Base-by-base conservation (phyloP, 1,140 invertebrate genomes). In the Dinothrombium tinctorium region DNA sequence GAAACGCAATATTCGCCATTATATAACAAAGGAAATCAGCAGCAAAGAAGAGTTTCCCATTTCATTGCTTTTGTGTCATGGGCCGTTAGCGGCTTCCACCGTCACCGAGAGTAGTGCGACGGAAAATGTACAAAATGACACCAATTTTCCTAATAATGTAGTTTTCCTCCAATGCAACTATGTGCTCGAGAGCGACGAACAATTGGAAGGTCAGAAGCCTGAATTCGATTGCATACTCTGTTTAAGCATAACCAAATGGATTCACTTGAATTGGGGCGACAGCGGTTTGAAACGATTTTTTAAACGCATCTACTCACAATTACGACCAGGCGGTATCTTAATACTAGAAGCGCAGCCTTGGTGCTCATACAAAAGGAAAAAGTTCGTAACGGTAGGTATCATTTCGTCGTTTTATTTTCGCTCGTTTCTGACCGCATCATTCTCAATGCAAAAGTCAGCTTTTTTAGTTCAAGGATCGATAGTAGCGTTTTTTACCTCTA, bases 201-300 rank as follows among this genome's bases (percentile, higher is more conserved):
- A 81, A 21, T 51, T 90, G 15, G 66, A 72, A 11, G 61, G 69
- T 28, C 79, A 90, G 50, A 70, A 72, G 41, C 74, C 81, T 22
- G 80, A 94, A 56, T 96, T 83, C 59, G 86, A 98, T 61, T 68
- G 78, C 36, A 92, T 99, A 44, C 56, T 98, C 8, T 94, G 87
- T 55, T 64, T 98, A 3, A 89, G 83, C 24, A 72, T 92, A 9
- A 94, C 87, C 2, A 98, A 99, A 60, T 98, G 90, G 90, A 72
- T 98, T 49, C 92, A 98, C 58, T 63, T 98, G 9, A 96, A 98
- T 60, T 89, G 76, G 67, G 86, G 90, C 6, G 92, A 99, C 59
- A 68, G 67, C 12, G 92, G 90, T 3, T 56, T 99, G n/a, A 92
- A 90, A 59, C 66, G 80, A 46, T 71, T 81, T 33, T 98, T 98